Conservation (phyloP, 2,888 invertebrate species). For the Eupithecia insigniata region DNA sequence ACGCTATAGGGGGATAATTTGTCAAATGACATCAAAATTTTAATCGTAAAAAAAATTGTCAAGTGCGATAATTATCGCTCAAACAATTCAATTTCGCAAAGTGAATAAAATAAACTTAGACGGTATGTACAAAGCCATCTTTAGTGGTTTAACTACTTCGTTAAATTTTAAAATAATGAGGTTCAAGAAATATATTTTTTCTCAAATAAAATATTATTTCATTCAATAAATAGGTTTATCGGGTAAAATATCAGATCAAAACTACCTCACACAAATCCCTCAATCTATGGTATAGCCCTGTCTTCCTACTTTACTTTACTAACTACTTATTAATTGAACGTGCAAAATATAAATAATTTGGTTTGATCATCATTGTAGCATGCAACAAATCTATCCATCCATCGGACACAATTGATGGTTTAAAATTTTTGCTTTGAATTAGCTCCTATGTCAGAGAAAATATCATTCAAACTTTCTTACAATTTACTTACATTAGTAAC, state of each 20-base stretch:
- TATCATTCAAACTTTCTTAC: constrained; percentile 70
- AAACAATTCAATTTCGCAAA: constrained; percentile 75
- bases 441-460: constrained; percentile 65
- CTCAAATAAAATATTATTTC: neutral
- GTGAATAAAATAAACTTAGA: constrained; percentile 26
- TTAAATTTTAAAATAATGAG: neutral
- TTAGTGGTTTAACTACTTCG: neutral
- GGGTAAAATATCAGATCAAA: constrained; percentile 22
- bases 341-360: constrained; percentile 59
- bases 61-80: constrained; percentile 39
- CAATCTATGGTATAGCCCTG: constrained; percentile 20
- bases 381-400: constrained; percentile 73
- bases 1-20: constrained; percentile 32
- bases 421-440: constrained; percentile 59
- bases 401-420: constrained; percentile 74
- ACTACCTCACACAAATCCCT: constrained; percentile 31
- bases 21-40: constrained; percentile 33
- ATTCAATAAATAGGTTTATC: constrained; percentile 15
- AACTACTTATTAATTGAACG: constrained; percentile 67
- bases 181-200: neutral
- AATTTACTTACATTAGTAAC: constrained; percentile 77
- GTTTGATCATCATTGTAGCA: constrained; percentile 67
- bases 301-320: constrained; percentile 44
- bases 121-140: constrained; percentile 24
- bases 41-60: constrained; percentile 30